Conservation (phyloP, 2,113 vertebrate species). For the Caranx melampygus region DNA sequence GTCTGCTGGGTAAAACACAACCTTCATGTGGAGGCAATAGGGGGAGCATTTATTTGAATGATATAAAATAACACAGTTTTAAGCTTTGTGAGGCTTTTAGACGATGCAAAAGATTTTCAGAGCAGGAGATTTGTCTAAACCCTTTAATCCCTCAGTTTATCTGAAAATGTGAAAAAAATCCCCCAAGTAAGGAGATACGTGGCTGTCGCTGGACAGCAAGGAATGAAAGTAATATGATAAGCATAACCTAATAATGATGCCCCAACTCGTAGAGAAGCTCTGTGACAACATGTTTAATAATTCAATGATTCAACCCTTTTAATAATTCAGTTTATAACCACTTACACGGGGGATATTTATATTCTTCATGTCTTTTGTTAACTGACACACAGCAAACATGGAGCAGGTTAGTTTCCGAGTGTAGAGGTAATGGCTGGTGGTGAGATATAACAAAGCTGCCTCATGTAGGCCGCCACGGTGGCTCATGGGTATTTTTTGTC, state of each 20-base stretch:
- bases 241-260: background rate
- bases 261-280: background rate
- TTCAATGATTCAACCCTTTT: background rate
- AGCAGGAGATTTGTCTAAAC: background rate
- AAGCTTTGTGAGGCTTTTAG: background rate
- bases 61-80: background rate
- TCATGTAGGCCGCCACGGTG: background rate
- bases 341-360: background rate
- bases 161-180: background rate
- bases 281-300: background rate
- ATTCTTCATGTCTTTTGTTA: background rate
- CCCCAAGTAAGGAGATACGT: background rate
- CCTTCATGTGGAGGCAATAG: too few species aligned
- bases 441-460: slow-evolving; percentile 10
- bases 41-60: too few species aligned
- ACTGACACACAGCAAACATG: background rate
- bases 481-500: background rate
- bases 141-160: background rate
- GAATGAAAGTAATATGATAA: background rate
- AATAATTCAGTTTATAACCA: background rate
- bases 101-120: background rate
- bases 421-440: background rate
- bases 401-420: background rate
- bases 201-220: background rate
- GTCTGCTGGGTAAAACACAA: too few species aligned